phyloP scores from a whole-genome alignment of 2,888 invertebrate genomes.

The Limulus polyphemus region DNA sequence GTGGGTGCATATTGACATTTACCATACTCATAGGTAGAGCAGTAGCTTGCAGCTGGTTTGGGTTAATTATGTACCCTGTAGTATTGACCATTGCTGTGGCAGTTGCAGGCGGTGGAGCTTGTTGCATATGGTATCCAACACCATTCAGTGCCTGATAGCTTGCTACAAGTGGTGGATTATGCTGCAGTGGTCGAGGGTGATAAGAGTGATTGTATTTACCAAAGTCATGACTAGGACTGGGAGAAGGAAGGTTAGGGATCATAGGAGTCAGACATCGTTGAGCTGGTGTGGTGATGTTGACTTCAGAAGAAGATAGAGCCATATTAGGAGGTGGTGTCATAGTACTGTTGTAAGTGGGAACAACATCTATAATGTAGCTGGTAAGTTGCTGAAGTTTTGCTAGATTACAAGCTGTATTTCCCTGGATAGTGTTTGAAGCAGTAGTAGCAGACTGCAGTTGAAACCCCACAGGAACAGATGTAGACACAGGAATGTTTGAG shows the following conservation, averaged over 20 bases:
- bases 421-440: constrained; percentile 28
- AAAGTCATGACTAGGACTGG: constrained; percentile 29
- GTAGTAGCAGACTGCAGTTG: constrained; percentile 27
- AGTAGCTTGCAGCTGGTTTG: constrained; percentile 55
- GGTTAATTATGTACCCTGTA: constrained; percentile 58
- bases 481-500: constrained; percentile 24
- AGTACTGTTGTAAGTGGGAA: constrained; percentile 45
- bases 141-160: constrained; percentile 56
- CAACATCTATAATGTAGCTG: constrained; percentile 60
- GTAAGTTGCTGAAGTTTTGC: constrained; percentile 88
- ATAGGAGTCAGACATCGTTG: constrained; percentile 27
- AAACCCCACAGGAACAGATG: constrained; percentile 24
- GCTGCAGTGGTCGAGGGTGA: constrained; percentile 15
- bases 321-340: constrained; percentile 47
- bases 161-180: constrained; percentile 54
- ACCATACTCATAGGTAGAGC: constrained; percentile 57
- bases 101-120: constrained; percentile 35
- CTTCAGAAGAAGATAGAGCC: constrained; percentile 38
- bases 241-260: constrained; percentile 32
- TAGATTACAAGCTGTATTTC: constrained; percentile 55
- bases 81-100: constrained; percentile 35
- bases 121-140: constrained; percentile 60
- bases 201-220: constrained; percentile 30
- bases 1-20: constrained; percentile 55
- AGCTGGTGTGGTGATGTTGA: constrained; percentile 35